phyloP scores from a whole-genome alignment of 2,888 invertebrate genomes.

The Drosophila kuntzei region DNA sequence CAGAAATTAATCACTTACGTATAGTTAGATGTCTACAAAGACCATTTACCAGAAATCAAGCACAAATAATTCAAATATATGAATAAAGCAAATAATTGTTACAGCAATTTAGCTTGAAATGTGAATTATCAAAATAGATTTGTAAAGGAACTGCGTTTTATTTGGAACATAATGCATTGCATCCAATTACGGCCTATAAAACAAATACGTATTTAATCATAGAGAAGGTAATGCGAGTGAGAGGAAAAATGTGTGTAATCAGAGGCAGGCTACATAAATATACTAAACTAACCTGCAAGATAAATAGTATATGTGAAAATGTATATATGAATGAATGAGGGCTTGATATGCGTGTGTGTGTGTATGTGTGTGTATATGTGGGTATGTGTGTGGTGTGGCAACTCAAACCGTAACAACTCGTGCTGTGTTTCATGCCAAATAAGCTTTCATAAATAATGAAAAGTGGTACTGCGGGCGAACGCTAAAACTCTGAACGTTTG shows the following conservation, averaged over 20 bases:
- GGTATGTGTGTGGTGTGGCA: slow-evolving; percentile 10
- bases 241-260: neutral
- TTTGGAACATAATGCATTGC: slow-evolving; percentile 39
- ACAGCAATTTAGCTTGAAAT: slow-evolving; percentile 1
- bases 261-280: slow-evolving; percentile 32
- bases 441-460: slow-evolving; percentile 79
- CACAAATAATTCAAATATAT: neutral
- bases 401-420: slow-evolving; percentile 18
- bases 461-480: slow-evolving; percentile 52
- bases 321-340: slow-evolving; percentile 5
- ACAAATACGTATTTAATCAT: slow-evolving; percentile 58
- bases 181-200: slow-evolving; percentile 54
- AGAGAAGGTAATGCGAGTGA: neutral
- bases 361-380: neutral
- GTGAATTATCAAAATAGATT: slow-evolving; percentile 26
- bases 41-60: neutral
- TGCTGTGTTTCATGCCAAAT: slow-evolving; percentile 74
- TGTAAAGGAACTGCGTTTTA: slow-evolving; percentile 21
- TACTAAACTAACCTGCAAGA: slow-evolving; percentile 45
- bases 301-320: slow-evolving; percentile 22
- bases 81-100: neutral
- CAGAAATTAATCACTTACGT: neutral
- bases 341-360: no score
- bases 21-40: no score
- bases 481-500: slow-evolving; percentile 56